Percentiles rank a stretch among this genome's conserved stretches.
Conservation (phyloP, 2,113 vertebrate genomes). For the Malaclemys terrapin region DNA sequence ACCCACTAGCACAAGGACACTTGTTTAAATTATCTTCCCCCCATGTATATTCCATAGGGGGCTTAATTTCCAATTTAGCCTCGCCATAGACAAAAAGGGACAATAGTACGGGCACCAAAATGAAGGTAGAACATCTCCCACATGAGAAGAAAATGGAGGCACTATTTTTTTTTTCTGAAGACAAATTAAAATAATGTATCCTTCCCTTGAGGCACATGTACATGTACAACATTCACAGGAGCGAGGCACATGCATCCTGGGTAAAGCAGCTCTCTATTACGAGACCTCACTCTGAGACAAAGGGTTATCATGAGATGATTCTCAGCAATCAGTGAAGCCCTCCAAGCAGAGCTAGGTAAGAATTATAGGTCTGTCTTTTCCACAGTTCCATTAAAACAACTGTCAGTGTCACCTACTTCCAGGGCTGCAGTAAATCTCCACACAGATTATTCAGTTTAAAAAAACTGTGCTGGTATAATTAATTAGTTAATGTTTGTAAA, state of each 20-base stretch:
- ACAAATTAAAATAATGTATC: background rate
- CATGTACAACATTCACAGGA: background rate
- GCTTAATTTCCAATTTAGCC: background rate
- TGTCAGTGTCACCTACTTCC: background rate
- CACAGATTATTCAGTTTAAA: fast-evolving
- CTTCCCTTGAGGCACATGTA: background rate
- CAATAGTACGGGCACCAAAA: background rate
- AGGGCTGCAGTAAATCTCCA: background rate
- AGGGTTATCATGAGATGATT: background rate
- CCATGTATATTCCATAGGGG: background rate
- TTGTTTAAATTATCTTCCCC: background rate
- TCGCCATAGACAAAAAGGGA: background rate
- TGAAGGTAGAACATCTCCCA: background rate
- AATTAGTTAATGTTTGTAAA: background rate
- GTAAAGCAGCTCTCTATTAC: background rate
- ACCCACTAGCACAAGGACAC: background rate
- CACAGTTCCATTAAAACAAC: fast-evolving
- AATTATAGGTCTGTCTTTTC: background rate
- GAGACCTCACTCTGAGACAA: fast-evolving
- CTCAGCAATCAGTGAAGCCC: background rate
- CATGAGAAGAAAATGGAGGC: background rate
- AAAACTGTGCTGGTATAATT: background rate
- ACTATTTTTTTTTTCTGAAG: background rate
- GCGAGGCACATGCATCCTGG: background rate
- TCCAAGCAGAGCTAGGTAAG: fast-evolving